A percentile compares a stretch with the other conserved stretches of the same genome.
phyloP scores from a whole-genome alignment of 1,140 invertebrate species.

The Drosophila parvula region DNA sequence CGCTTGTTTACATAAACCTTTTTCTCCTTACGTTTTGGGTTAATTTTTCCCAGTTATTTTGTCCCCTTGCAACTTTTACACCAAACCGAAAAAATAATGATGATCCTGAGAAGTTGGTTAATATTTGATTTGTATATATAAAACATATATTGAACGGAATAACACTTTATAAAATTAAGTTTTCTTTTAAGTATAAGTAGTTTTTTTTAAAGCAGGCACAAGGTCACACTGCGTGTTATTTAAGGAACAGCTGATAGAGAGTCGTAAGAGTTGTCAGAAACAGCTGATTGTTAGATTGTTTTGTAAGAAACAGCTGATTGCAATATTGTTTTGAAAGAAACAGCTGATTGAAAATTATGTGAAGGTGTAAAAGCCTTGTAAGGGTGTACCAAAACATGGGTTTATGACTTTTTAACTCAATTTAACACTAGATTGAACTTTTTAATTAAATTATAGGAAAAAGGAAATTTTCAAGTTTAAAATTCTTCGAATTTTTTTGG shows the following conservation, averaged over 20 bases:
- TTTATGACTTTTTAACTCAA: background rate
- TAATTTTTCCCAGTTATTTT: constrained; percentile 32
- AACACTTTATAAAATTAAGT: no score
- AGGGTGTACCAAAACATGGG: no score
- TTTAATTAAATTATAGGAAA: no score
- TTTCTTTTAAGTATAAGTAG: background rate
- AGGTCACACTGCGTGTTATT: background rate
- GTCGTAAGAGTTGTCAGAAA: background rate
- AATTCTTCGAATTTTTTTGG: no score
- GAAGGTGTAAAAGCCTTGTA: no score
- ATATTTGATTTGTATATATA: constrained; percentile 1
- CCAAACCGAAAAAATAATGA: constrained; percentile 18
- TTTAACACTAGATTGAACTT: background rate
- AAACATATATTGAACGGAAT: no score
- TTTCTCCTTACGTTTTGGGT: constrained; percentile 59
- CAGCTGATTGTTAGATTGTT: background rate
- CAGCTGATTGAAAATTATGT: no score
- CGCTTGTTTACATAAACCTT: constrained; percentile 74
- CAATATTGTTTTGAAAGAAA: no score
- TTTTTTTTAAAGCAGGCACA: background rate
- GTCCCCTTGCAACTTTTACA: constrained; percentile 24
- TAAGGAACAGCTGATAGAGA: background rate
- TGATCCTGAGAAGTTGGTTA: background rate
- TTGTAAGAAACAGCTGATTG: no score
- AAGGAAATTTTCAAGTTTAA: no score